Percentiles rank a stretch among this genome's conserved stretches.
phyloP scores from a whole-genome alignment of 2,113 vertebrate genomes.

The Phycodurus eques region DNA sequence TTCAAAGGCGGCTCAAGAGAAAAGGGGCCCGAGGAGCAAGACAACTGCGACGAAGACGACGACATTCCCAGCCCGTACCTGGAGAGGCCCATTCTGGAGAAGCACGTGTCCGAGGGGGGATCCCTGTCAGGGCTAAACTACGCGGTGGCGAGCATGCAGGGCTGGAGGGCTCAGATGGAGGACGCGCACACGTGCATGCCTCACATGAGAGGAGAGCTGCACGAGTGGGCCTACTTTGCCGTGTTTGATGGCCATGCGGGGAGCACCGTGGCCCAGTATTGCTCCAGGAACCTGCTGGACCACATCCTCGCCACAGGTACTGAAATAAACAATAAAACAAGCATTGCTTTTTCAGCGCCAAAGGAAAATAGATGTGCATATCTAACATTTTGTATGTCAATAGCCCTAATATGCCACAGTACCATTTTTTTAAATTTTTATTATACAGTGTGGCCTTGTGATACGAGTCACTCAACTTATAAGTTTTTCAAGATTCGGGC shows the following conservation, averaged over 20 bases:
- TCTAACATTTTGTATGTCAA: too few species aligned
- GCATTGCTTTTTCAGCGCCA: background rate
- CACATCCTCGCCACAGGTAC: constrained; percentile 74
- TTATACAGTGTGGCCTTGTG: too few species aligned
- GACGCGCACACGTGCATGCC: constrained; percentile 74
- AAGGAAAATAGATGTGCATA: background rate
- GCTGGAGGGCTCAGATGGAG: constrained; percentile 79
- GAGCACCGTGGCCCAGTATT: constrained; percentile 74
- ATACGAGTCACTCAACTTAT: too few species aligned
- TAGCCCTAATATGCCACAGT: too few species aligned
- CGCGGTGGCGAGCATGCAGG: constrained; percentile 75
- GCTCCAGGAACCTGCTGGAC: constrained; percentile 74
- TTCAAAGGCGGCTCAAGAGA: constrained; percentile 70
- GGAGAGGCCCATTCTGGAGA: constrained; percentile 67
- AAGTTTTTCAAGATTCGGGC: too few species aligned
- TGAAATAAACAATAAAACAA: background rate
- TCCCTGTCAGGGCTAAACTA: constrained; percentile 64
- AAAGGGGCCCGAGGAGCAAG: constrained; percentile 37
- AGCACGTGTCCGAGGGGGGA: constrained; percentile 67
- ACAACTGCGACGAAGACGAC: constrained; percentile 54
- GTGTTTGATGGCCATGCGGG: constrained; percentile 80
- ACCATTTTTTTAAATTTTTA: too few species aligned
- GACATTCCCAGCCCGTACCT: constrained; percentile 59
- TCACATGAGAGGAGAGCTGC: constrained; percentile 57
- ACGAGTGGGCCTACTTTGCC: constrained; percentile 76